Conservation (phyloP, 2,113 vertebrate species). For the Danio rerio region DNA sequence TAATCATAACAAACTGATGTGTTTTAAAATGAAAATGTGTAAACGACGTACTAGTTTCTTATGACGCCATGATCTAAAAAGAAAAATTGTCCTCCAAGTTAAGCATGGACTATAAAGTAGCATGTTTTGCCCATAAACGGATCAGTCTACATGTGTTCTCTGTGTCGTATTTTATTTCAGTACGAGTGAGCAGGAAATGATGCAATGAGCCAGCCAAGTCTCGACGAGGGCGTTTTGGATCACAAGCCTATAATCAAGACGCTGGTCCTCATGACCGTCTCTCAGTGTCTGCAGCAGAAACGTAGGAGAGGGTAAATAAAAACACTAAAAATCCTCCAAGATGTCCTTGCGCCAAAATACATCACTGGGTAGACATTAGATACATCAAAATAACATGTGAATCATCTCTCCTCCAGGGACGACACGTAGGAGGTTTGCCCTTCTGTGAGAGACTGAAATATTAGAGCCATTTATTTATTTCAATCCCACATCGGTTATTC, state of each 20-base stretch:
- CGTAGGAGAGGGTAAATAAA: conserved; percentile 33
- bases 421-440: conserved; percentile 9
- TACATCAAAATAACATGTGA: conserved; percentile 33
- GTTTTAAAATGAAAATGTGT: no score
- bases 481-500: background rate
- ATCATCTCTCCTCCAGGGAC: background rate
- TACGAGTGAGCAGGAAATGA: conserved; percentile 52
- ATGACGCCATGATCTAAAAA: no score
- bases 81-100: no score
- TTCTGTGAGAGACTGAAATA: background rate
- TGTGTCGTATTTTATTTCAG: conserved; percentile 9
- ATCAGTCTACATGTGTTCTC: background rate
- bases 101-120: background rate
- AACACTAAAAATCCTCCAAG: conserved; percentile 33
- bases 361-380: conserved; percentile 25
- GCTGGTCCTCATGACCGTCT: conserved; percentile 31
- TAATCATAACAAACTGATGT: no score
- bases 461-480: background rate
- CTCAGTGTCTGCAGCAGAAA: conserved; percentile 26
- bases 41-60: no score
- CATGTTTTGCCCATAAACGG: background rate
- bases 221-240: conserved; percentile 37
- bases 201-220: conserved; percentile 52
- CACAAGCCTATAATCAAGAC: conserved; percentile 51
- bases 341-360: background rate